These are phyloP conservation scores for Pseudorhiza aurosa DNA, from an alignment of 30 jellyfish, hydroid and myxozoan genomes.

Conservation along the genomic window DNA sequence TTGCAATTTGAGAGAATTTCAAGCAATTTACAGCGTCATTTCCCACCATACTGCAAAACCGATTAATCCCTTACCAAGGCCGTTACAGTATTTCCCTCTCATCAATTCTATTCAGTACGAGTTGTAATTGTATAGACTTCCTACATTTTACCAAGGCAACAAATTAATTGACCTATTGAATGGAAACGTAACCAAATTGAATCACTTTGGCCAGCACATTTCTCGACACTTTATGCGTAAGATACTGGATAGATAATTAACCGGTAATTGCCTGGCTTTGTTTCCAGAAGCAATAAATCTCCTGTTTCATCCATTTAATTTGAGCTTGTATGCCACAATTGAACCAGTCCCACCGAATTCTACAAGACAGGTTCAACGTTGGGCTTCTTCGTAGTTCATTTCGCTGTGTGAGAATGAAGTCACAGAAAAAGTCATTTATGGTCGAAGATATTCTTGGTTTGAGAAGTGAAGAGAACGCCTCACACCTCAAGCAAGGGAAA, in stretches of 20 bases:
- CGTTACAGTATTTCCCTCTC: no score
- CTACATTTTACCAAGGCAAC: slow-evolving; percentile 7
- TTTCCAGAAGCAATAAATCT: slow-evolving; percentile 16
- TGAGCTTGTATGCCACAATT: no score
- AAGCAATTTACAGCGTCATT: no score
- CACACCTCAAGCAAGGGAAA: not conserved
- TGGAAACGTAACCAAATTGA: not conserved
- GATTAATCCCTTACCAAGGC: no score
- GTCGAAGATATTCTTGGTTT: slow-evolving; percentile 43
- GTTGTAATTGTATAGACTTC: not conserved
- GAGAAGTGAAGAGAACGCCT: not conserved
- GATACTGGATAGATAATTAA: not conserved
- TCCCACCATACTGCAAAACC: no score
- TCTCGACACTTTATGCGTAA: slow-evolving; percentile 6
- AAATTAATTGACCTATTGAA: not conserved
- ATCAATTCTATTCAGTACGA: not conserved
- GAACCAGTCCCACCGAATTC: not conserved
- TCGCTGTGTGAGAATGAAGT: slow-evolving; percentile 10
- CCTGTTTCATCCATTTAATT: slow-evolving; percentile 7
- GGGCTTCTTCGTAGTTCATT: no score
- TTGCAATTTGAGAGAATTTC: no score
- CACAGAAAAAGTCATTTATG: slow-evolving; percentile 34
- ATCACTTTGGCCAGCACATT: not conserved
- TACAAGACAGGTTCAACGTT: not conserved
- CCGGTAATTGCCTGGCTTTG: slow-evolving; percentile 5